Percentiles rank a stretch among this genome's conserved stretches.
Evolutionary conservation across 2,113 vertebrate species (phyloP).

Genomic region (Megatriorchis doriae): DNA sequence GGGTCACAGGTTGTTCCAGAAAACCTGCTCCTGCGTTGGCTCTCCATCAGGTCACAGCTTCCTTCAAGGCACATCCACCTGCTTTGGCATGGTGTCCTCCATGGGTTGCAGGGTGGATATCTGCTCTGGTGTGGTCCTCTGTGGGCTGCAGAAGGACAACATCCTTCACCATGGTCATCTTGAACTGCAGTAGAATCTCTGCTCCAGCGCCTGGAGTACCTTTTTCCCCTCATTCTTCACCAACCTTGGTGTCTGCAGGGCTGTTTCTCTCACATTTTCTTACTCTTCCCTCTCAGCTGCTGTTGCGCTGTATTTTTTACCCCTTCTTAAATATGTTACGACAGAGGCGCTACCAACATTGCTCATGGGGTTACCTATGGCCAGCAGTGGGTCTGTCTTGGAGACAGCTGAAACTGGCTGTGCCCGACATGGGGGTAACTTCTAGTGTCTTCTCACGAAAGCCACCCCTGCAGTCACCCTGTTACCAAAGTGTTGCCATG

Average conservation of each 20-base stretch:
- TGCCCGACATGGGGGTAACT: not conserved
- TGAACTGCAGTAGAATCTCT: not conserved
- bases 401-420: not conserved
- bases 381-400: not conserved
- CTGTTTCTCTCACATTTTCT: not conserved
- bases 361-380: not conserved
- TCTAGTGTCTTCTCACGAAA: not conserved
- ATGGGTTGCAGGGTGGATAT: not conserved
- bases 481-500: not conserved
- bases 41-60: not conserved
- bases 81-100: not conserved
- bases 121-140: not conserved
- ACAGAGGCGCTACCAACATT: accelerated
- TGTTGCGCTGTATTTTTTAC: not conserved
- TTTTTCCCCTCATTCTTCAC: not conserved
- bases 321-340: not conserved
- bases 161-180: not conserved
- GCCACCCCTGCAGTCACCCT: not conserved
- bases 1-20: not conserved
- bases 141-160: not conserved
- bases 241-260: not conserved
- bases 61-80: not conserved
- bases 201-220: accelerated
- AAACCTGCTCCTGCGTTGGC: not conserved
- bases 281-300: not conserved